Conservation (phyloP, 2,113 vertebrate species). For the Scopus umbretta region DNA sequence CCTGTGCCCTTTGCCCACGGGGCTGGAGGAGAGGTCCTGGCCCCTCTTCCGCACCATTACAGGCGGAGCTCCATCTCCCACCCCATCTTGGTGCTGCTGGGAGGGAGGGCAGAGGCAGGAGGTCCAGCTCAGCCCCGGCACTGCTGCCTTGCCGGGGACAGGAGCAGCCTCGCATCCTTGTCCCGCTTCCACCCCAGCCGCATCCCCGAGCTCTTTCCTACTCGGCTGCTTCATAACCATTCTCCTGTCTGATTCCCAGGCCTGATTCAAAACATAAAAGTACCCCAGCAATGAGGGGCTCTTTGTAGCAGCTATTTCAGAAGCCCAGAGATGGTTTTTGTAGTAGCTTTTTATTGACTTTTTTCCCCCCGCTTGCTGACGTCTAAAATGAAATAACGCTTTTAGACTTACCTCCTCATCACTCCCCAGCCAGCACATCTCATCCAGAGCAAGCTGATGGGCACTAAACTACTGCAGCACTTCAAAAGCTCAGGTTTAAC, state of each 20-base stretch:
- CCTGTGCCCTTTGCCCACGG: neutral
- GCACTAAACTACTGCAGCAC: neutral
- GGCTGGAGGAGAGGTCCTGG: neutral
- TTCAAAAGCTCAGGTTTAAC: neutral
- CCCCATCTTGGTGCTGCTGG: neutral
- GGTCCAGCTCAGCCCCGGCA: neutral
- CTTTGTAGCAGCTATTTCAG: neutral
- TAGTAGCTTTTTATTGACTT: neutral
- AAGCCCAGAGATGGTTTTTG: neutral
- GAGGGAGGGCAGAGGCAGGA: neutral
- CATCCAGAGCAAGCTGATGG: neutral
- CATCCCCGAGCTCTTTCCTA: neutral
- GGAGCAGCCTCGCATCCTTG: fast-evolving
- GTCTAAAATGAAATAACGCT: neutral
- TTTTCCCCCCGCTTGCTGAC: neutral
- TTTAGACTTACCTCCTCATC: neutral
- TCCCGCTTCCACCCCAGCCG: neutral
- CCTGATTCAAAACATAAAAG: neutral
- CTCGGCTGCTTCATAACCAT: too few species aligned
- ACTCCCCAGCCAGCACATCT: neutral
- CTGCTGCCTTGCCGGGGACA: neutral
- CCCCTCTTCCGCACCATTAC: neutral
- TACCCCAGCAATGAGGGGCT: neutral
- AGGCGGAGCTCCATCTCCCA: neutral
- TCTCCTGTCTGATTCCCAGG: neutral